Conservation (phyloP, 2,113 vertebrate genomes). For the Alces alces region DNA sequence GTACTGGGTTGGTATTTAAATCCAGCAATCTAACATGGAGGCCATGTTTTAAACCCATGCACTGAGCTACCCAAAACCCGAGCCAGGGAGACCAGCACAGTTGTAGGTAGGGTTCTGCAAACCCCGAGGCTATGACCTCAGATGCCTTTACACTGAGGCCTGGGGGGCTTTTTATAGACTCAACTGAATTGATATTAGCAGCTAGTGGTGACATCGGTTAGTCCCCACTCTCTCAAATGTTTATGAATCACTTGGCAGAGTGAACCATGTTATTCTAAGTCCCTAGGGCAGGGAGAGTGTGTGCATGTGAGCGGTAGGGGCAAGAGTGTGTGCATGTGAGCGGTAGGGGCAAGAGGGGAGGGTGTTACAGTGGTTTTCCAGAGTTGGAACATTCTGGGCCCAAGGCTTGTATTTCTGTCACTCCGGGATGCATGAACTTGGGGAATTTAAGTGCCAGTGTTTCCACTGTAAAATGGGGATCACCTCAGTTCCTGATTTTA, state of each 20-base stretch:
- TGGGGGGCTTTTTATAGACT: neutral
- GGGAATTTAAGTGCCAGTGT: neutral
- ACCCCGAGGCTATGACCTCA: neutral
- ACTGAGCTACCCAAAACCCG: neutral
- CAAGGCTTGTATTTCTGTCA: neutral
- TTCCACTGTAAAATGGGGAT: neutral
- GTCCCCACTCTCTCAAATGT: neutral
- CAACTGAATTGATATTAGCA: neutral
- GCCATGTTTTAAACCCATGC: neutral
- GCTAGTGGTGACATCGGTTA: accelerated
- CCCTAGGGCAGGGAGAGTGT: neutral
- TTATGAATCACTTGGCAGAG: neutral
- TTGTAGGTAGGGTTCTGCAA: neutral
- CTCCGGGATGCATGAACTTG: neutral
- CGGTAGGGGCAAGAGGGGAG: neutral
- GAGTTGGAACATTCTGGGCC: neutral
- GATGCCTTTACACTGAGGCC: neutral
- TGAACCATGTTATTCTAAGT: neutral
- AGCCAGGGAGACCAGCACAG: neutral
- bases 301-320: accelerated
- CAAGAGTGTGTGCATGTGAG: accelerated
- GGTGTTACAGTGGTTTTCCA: neutral
- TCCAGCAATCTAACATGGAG: neutral
- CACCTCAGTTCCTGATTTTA: neutral
- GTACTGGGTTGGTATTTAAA: neutral